Evolutionary conservation across 2,113 vertebrate species (phyloP), one percentile per base, ranked within the genome.

Genomic region (Axis porcinus): DNA sequence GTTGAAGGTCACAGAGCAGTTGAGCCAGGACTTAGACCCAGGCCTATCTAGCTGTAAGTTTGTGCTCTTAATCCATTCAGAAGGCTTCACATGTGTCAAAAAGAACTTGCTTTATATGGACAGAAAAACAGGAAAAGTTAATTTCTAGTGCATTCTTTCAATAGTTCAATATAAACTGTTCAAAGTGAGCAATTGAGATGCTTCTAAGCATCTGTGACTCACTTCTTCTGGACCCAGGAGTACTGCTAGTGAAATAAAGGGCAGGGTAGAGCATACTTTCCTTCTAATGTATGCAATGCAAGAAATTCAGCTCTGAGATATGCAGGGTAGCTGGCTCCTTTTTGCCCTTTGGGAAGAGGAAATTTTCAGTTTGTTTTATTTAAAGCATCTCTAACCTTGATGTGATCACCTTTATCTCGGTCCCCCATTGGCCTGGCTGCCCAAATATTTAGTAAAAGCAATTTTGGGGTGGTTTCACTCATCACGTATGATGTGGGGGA

Each of bases 171-270:
- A 88, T 47, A 54, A 84, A 86, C 79, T 95, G 3, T 85, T 93
- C 83, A 81, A 93, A 97, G 91, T 76, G 86, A 91, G 70, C 70
- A 83, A 94, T 7, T 67, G 60, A 91, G 86, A 89, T 94, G 91
- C 57, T 94, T 98, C 96, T 95, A 94, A 94, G 93, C 52, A 54
- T 91, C 60, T 50, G 88, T 97, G 96, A 97, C 95, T 97, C 97
- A 97, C 74, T 93, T 78, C 78, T 94, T 96, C 94, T 91, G 86
- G 78, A 93, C 62, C 83, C 58, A 30, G 47, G 93, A 84, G 78
- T 84, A 79, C 93, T 94, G 79, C 91, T 93, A 95, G 50, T 89
- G 91, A 98, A 96, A 93, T 94, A 89, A 95, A 79, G 25, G 83
- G 27, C 25, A 58, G 57, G 28, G 58, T 40, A 91, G 40, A 58